Conservation (phyloP, 2,113 vertebrate genomes). For the Gobius niger region DNA sequence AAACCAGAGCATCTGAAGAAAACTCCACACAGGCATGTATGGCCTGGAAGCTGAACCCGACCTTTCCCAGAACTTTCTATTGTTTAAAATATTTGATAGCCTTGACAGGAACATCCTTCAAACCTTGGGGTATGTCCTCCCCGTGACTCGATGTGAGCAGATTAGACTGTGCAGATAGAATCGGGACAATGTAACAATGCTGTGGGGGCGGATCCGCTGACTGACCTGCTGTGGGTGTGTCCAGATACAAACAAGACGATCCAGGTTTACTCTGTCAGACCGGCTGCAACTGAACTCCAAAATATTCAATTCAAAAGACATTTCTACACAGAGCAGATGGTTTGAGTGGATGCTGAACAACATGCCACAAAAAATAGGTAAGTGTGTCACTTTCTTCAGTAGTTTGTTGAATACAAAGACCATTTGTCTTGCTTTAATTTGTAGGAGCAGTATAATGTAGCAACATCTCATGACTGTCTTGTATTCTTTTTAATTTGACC, state of each 20-base stretch:
- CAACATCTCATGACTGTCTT: too few relatives aligned
- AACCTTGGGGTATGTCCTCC: background rate
- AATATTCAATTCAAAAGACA: background rate
- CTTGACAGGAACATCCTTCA: background rate
- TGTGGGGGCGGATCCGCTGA: background rate
- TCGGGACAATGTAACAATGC: background rate
- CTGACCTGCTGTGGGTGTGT: constrained; percentile 35
- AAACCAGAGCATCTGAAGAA: too few relatives aligned
- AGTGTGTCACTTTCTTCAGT: background rate
- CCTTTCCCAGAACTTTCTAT: too few relatives aligned
- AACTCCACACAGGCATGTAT: too few relatives aligned
- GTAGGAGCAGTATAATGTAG: too few relatives aligned
- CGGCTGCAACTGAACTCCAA: background rate
- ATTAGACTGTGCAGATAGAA: background rate
- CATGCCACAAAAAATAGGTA: background rate
- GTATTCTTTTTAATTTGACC: too few relatives aligned
- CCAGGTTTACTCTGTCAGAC: background rate
- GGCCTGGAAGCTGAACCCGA: too few relatives aligned
- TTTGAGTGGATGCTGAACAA: background rate
- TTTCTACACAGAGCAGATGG: background rate
- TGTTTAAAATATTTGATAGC: background rate
- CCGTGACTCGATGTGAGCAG: background rate
- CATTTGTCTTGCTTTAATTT: too few relatives aligned
- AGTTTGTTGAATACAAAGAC: too few relatives aligned
- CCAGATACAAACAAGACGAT: constrained; percentile 3